Base-by-base conservation (phyloP, 2,797 vertebrate species). In the Ammospiza maritima region DNA sequence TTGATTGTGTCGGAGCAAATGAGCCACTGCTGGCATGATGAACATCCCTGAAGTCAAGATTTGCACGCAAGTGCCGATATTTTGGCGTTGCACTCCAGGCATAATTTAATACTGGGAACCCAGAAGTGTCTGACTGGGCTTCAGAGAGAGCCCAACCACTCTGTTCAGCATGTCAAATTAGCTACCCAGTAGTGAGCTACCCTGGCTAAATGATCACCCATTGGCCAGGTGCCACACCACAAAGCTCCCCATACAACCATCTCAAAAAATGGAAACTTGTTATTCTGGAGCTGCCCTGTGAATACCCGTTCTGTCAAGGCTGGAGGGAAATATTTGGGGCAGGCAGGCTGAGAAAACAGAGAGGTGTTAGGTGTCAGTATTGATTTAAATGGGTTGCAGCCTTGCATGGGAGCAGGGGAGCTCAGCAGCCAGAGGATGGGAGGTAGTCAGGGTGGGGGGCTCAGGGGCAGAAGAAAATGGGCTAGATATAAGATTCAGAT, bases 151-250 rank as follows among this genome's bases (percentile, higher is more conserved):
- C 64, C 88, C 96, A n/a, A 34, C 64, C 53, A 78, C 85, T 94
- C 95, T 86, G 81, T 91, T 97, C 96, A 95, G 93, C 69, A 62
- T 79, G 94, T 97, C 96, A 97, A 96, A 96, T 94, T 92, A 97
- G 96, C 95, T 94, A 93, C 90, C 95, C 85, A 69, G 77, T 65
- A 89, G 97, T 57, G 65, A 95, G 91, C 86, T 95, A 76, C 96
- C 67, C 79, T 27, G 34, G 90, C 94, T 97, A 90, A 97, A 97
- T 77, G 96, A 97, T 96, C 91, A 58, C 91, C 75, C 30, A 0
- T 90, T 98, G 98, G 98, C 98, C 74, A 56, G 23, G 60, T 96
- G 98, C 98, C 98, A 98, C 42, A 90, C 98, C 97, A 94, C 98
- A 97, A 76, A 74, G 42, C 93, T 97, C 97, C 88, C 88, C 54